Evolutionary conservation across 2,113 vertebrate species (phyloP).

Genomic region (Thymallus thymallus): DNA sequence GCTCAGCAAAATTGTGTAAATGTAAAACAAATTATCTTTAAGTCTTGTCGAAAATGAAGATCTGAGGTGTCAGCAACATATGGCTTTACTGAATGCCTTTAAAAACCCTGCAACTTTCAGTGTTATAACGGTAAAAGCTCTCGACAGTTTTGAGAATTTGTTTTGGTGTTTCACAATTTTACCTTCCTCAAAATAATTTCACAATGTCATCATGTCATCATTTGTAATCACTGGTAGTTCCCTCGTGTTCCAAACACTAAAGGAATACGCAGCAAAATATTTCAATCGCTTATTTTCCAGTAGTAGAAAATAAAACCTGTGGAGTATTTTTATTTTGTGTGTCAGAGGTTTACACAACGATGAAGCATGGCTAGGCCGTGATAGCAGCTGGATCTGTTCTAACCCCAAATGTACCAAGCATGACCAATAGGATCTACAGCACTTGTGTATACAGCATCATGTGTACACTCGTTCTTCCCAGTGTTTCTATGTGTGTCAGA

Average conservation of each 20-base stretch:
- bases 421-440: background rate
- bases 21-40: background rate
- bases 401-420: background rate
- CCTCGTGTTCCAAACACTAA: background rate
- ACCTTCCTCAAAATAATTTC: slow-evolving; percentile 5
- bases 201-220: background rate
- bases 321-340: background rate
- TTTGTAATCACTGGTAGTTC: background rate
- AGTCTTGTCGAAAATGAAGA: background rate
- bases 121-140: background rate
- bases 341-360: background rate
- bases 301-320: background rate
- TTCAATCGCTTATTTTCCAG: too few relatives aligned
- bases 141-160: background rate
- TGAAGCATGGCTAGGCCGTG: background rate
- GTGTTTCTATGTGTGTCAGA: background rate
- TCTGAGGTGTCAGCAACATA: too few relatives aligned
- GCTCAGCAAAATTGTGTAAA: background rate
- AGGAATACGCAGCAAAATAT: too few relatives aligned
- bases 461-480: background rate
- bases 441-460: background rate
- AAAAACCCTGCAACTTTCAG: background rate
- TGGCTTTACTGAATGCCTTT: too few relatives aligned
- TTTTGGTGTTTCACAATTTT: background rate
- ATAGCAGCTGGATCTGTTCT: background rate